phyloP scores from a whole-genome alignment of 2,888 invertebrate genomes.

The Smittia aterrima region DNA sequence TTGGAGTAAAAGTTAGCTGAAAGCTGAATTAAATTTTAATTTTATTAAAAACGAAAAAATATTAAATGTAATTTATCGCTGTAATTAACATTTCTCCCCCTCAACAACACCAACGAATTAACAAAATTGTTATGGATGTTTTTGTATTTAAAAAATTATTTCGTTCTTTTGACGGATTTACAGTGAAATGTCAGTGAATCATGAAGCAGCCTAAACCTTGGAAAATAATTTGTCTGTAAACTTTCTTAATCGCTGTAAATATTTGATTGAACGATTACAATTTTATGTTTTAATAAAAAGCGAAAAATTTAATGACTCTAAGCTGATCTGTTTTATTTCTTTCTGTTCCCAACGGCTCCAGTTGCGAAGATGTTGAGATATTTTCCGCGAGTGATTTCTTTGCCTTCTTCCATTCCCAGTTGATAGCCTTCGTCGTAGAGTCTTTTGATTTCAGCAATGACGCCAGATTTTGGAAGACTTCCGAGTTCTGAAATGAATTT shows the following conservation, averaged over 20 bases:
- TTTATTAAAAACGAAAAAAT: neutral
- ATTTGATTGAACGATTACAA: slow-evolving; percentile 15
- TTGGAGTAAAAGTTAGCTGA: neutral
- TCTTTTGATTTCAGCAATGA: slow-evolving; percentile 91
- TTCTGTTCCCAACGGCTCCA: neutral
- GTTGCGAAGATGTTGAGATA: slow-evolving; percentile 79
- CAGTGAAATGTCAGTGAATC: neutral
- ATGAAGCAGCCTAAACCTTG: neutral
- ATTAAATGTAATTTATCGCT: slow-evolving; percentile 20
- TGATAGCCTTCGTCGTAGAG: slow-evolving; percentile 93
- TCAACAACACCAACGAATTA: neutral
- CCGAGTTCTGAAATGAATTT: slow-evolving; percentile 63
- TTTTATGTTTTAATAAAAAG: slow-evolving; percentile 36
- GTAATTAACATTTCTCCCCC: slow-evolving; percentile 7
- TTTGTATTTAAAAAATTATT: slow-evolving; percentile 23
- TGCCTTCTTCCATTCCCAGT: slow-evolving; percentile 89
- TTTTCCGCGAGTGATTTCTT: slow-evolving; percentile 95
- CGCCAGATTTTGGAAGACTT: slow-evolving; percentile 71
- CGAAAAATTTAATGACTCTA: slow-evolving; percentile 22
- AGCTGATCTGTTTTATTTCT: slow-evolving; percentile 4
- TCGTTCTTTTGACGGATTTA: slow-evolving; percentile 13
- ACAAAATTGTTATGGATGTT: slow-evolving; percentile 14
- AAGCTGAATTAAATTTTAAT: slow-evolving; percentile 10
- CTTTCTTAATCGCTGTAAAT: slow-evolving; percentile 6
- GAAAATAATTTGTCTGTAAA: slow-evolving; percentile 1